A percentile compares a stretch with the other conserved stretches of the same genome.
Evolutionary conservation across 2,888 invertebrate genomes (phyloP).

Genomic region (Eilema caniola): DNA sequence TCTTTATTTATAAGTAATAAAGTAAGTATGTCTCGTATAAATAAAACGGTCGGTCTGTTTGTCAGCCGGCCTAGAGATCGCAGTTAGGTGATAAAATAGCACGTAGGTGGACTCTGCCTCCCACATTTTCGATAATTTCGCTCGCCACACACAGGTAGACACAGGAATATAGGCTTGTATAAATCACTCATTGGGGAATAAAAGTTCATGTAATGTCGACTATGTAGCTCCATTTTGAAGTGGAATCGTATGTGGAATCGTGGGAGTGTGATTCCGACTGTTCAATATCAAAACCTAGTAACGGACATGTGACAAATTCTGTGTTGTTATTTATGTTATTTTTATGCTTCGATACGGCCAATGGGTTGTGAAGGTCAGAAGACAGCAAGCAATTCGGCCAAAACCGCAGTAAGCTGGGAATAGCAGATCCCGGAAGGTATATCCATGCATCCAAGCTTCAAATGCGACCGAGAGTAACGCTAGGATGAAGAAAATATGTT

Average conservation of each 20-base stretch:
- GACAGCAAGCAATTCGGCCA: too few species aligned
- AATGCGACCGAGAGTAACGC: too few species aligned
- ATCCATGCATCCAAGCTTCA: too few species aligned
- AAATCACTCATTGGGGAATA: conserved; percentile 12
- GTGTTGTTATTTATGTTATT: too few species aligned
- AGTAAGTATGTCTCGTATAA: conserved; percentile 8
- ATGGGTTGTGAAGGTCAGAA: not conserved
- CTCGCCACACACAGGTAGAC: conserved; percentile 17
- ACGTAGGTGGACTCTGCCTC: conserved; percentile 26
- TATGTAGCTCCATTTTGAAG: not conserved
- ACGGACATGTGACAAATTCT: too few species aligned
- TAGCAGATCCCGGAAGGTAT: too few species aligned
- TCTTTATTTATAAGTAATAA: conserved; percentile 7
- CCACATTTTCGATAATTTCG: conserved; percentile 22
- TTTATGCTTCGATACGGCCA: too few species aligned
- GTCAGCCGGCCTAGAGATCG: conserved; percentile 14
- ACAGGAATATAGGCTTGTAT: conserved; percentile 7
- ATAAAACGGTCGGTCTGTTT: conserved; percentile 14
- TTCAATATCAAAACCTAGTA: not conserved
- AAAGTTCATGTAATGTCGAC: conserved; percentile 2
- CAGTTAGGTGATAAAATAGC: conserved; percentile 19
- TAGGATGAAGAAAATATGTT: too few species aligned
- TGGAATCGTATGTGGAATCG: not conserved
- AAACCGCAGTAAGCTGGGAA: too few species aligned
- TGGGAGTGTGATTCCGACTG: not conserved